A percentile compares a stretch with the other conserved stretches of the same genome.
Conservation (phyloP, 1,140 invertebrate species). For the Lutraria rhynchaena region DNA sequence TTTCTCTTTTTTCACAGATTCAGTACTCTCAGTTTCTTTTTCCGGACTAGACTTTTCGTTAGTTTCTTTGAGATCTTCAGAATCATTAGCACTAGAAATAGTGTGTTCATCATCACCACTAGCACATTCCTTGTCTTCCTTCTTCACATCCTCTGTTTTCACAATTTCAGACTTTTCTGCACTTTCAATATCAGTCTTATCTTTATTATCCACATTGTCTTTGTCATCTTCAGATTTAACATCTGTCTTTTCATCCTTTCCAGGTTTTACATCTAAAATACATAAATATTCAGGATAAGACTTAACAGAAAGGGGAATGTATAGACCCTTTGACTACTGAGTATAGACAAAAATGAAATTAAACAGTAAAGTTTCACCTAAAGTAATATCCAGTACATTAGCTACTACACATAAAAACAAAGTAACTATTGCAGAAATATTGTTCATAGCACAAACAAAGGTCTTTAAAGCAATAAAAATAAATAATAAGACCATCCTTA, state of each 20-base stretch:
- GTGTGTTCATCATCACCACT: slow-evolving; percentile 28
- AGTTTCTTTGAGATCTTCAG: slow-evolving; percentile 17
- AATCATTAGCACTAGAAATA: slow-evolving; percentile 17
- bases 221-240: slow-evolving; percentile 27
- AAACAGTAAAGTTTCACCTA: too few species aligned
- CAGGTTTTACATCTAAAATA: slow-evolving; percentile 18
- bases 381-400: too few species aligned
- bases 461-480: too few species aligned
- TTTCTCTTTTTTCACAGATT: slow-evolving; percentile 18
- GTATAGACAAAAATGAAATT: too few species aligned
- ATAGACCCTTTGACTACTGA: too few species aligned
- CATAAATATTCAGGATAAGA: too few species aligned
- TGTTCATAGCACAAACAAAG: too few species aligned
- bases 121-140: not conserved
- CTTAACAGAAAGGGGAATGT: too few species aligned
- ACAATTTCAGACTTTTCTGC: not conserved
- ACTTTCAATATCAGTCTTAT: not conserved
- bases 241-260: slow-evolving; percentile 40
- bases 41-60: slow-evolving; percentile 39
- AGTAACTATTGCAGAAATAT: too few species aligned
- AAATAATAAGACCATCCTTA: too few species aligned
- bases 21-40: slow-evolving; percentile 26
- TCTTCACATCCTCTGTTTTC: slow-evolving; percentile 14
- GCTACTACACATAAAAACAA: too few species aligned
- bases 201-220: slow-evolving; percentile 17